Conservation (phyloP, 1,140 invertebrate genomes). For the Vanessa tameamea region DNA sequence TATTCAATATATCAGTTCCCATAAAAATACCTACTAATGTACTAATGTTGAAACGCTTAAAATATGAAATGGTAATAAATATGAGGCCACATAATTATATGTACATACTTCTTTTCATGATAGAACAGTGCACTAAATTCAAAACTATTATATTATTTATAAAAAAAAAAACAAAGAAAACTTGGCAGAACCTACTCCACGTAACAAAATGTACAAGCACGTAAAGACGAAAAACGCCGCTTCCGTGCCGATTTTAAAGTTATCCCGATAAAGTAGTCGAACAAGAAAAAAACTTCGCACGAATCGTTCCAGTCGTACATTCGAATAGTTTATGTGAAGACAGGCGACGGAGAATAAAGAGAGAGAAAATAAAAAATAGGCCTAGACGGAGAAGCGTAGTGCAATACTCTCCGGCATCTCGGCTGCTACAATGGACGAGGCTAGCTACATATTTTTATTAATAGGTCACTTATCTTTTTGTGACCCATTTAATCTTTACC, state of each 20-base stretch:
- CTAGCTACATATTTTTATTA: constrained; percentile 36
- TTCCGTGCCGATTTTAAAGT: constrained; percentile 35
- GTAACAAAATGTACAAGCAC: constrained; percentile 18
- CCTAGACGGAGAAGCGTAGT: constrained; percentile 18
- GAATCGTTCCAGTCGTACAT: constrained; percentile 15
- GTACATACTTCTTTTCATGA: no score
- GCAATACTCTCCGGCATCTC: constrained; percentile 27
- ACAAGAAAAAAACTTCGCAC: constrained; percentile 23
- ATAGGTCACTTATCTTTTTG: constrained; percentile 41
- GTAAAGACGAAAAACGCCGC: constrained; percentile 35
- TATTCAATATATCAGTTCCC: no score
- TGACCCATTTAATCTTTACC: constrained; percentile 31
- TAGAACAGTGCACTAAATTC: no score
- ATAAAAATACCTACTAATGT: no score
- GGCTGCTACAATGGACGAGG: constrained; percentile 37
- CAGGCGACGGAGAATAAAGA: constrained; percentile 31
- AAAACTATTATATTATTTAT: not conserved
- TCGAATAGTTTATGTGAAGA: constrained; percentile 31
- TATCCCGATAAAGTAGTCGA: constrained; percentile 26
- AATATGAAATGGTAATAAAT: no score
- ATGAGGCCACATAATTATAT: no score
- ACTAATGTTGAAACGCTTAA: no score
- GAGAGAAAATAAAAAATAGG: constrained; percentile 32
- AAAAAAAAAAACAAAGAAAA: constrained; percentile 20
- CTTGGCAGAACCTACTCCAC: constrained; percentile 13